Evolutionary conservation across 64 coral and sea anemone genomes (phyloP).

Genomic region (Pachyseris speciosa): DNA sequence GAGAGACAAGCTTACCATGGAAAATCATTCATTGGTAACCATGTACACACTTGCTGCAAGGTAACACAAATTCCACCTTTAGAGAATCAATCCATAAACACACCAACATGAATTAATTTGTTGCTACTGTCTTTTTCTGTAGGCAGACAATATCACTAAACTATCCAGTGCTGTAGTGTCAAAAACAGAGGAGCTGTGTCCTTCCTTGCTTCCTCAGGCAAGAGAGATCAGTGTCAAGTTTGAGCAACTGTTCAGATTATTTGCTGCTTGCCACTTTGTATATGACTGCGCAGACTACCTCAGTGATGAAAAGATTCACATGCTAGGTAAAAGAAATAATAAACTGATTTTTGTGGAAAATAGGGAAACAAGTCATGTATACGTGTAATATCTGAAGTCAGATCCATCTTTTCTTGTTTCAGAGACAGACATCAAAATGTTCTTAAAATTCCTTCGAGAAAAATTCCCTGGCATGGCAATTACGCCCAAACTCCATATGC

Average conservation of each 20-base stretch:
- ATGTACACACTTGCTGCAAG: neutral
- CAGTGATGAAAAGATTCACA: slow-evolving; percentile 16
- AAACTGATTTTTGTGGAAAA: neutral
- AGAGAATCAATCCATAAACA: neutral
- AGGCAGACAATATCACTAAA: slow-evolving; percentile 33
- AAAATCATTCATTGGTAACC: neutral
- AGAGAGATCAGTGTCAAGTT: slow-evolving; percentile 25
- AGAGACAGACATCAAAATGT: slow-evolving; percentile 35
- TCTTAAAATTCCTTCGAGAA: slow-evolving; percentile 16
- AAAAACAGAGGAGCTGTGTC: slow-evolving; percentile 11
- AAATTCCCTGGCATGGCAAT: slow-evolving; percentile 7
- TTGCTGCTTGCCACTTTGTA: slow-evolving; percentile 29
- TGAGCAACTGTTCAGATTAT: slow-evolving; percentile 26
- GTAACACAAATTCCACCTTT: neutral
- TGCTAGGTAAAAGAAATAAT: slow-evolving; percentile 4
- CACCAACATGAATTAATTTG: neutral
- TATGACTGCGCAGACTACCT: slow-evolving; percentile 46
- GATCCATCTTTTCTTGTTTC: slow-evolving; percentile 1
- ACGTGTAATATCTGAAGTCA: neutral
- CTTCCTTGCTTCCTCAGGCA: slow-evolving; percentile 15
- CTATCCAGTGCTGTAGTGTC: slow-evolving; percentile 13
- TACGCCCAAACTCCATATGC: slow-evolving; percentile 5
- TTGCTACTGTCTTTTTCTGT: neutral
- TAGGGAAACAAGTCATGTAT: neutral
- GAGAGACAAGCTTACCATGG: neutral